Percentiles rank a stretch among this genome's conserved stretches.
phyloP scores from a whole-genome alignment of 2,113 vertebrate species.

The Octodon degus region DNA sequence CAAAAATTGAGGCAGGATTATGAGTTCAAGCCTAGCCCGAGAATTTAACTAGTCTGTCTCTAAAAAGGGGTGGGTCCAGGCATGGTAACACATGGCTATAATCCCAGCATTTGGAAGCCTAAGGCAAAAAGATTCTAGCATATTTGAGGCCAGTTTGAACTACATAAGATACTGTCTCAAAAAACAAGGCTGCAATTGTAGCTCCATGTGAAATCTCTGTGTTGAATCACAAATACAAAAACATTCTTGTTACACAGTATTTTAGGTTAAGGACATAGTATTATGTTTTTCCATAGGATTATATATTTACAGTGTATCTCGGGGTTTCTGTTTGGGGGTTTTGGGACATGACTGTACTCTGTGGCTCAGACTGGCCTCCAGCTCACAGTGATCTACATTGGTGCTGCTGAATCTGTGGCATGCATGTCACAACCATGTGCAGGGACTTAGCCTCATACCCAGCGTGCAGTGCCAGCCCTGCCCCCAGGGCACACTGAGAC shows the following conservation, averaged over 20 bases:
- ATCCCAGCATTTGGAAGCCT: not conserved
- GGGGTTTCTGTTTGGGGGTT: not conserved
- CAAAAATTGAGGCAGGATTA: not conserved
- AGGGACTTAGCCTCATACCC: no score
- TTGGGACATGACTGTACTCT: not conserved
- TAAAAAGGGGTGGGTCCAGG: not conserved
- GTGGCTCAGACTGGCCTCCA: not conserved
- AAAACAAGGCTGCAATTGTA: not conserved
- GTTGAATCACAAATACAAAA: not conserved
- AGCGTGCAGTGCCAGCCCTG: no score
- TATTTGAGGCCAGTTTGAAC: not conserved
- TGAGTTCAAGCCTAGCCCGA: not conserved
- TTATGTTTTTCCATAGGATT: not conserved
- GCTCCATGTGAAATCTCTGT: not conserved
- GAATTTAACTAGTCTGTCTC: not conserved
- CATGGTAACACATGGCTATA: not conserved
- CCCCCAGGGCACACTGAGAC: no score
- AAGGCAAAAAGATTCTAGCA: not conserved
- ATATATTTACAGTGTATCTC: not conserved
- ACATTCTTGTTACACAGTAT: conserved; percentile 23
- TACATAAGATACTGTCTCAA: not conserved
- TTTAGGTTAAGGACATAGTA: not conserved
- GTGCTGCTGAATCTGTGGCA: not conserved
- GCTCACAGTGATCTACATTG: not conserved
- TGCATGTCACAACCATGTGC: not conserved